Conservation (phyloP, 2,888 invertebrate genomes). For the Dryobotodes eremita region DNA sequence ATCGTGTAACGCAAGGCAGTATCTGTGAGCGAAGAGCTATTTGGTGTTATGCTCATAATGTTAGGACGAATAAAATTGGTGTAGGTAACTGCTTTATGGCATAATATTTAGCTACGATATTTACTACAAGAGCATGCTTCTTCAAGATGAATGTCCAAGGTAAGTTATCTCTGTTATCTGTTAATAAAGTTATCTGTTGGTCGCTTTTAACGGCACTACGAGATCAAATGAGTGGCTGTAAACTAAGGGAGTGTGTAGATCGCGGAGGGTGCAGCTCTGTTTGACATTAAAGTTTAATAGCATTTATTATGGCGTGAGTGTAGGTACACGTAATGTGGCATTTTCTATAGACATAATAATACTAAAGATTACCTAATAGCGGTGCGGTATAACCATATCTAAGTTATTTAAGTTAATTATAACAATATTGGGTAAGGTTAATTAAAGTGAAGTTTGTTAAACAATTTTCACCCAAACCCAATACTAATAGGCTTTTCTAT, state of each 20-base stretch:
- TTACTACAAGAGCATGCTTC: background rate
- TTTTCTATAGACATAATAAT: background rate
- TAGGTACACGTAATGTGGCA: background rate
- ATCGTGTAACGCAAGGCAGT: constrained; percentile 1
- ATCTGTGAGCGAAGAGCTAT: background rate
- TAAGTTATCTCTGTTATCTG: no score
- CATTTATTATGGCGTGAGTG: background rate
- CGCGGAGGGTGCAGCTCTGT: background rate
- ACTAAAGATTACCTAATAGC: background rate
- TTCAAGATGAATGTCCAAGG: background rate
- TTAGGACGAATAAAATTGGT: no score
- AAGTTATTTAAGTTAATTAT: constrained; percentile 6
- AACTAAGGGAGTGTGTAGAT: background rate
- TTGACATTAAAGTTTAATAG: background rate
- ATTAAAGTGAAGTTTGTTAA: constrained; percentile 40
- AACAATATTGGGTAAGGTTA: constrained; percentile 11
- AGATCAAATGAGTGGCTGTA: background rate
- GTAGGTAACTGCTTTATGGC: no score
- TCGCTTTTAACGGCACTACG: background rate
- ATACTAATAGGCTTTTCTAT: constrained; percentile 12
- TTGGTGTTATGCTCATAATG: background rate
- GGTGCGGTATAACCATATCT: background rate
- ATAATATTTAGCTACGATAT: background rate
- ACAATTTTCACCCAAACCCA: background rate
- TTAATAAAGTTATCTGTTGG: background rate